Conservation (phyloP, 2,113 vertebrate genomes). For the Amphilophus citrinellus region DNA sequence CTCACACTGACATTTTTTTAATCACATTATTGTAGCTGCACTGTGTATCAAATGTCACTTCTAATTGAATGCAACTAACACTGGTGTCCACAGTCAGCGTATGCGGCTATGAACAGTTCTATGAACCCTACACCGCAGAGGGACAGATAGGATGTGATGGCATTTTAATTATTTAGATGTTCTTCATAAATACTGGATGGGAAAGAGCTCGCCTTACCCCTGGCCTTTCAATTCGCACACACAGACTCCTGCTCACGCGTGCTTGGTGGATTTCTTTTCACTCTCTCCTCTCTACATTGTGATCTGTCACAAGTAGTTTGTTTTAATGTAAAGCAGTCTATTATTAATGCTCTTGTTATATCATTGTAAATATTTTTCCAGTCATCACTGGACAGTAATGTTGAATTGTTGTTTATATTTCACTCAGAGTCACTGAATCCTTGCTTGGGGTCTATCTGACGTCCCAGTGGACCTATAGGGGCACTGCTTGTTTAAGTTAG, state of each 20-base stretch:
- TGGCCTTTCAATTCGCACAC: conserved; percentile 3
- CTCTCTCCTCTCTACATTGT: conserved; percentile 29
- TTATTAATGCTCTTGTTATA: background rate
- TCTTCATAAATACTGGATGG: conserved; percentile 76
- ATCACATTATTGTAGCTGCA: background rate
- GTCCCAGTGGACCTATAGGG: background rate
- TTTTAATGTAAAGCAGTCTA: background rate
- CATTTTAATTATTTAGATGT: conserved; percentile 76
- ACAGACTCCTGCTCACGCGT: background rate
- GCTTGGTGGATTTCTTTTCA: conserved; percentile 29
- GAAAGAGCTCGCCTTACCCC: conserved; percentile 65
- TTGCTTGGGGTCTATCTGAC: background rate
- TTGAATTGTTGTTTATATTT: background rate
- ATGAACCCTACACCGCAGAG: conserved; percentile 57
- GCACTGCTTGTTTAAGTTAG: background rate
- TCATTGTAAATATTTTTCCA: background rate
- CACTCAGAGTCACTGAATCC: background rate
- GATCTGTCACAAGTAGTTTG: background rate
- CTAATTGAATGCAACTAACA: background rate
- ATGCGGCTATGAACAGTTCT: background rate
- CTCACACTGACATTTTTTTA: background rate
- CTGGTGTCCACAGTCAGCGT: conserved; percentile 10
- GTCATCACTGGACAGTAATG: background rate
- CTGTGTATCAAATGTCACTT: background rate
- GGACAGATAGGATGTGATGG: conserved; percentile 51